phyloP scores from a whole-genome alignment of 92 coral and sea anemone species.

The Epizoanthus stellaris region DNA sequence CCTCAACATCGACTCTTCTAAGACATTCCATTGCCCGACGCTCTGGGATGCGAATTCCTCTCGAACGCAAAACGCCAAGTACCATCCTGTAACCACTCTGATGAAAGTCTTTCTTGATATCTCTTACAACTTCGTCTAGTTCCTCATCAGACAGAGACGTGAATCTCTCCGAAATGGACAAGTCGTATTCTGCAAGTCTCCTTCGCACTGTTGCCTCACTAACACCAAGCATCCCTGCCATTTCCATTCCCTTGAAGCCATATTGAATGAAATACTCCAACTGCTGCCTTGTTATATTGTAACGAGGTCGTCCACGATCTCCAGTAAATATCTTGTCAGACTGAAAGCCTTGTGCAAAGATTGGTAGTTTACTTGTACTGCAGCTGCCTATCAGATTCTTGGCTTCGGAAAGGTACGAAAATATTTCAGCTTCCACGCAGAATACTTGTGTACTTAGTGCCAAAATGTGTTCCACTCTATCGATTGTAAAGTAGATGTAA shows the following conservation, averaged over 20 bases:
- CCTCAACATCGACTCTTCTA: slow-evolving; percentile 36
- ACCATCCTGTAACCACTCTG: slow-evolving; percentile 41
- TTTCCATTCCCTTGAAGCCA: slow-evolving; percentile 36
- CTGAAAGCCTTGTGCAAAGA: too few relatives aligned
- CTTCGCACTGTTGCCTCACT: slow-evolving; percentile 38
- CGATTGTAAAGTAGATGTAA: slow-evolving; percentile 41
- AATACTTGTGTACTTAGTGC: slow-evolving; percentile 45
- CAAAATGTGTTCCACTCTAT: slow-evolving; percentile 51
- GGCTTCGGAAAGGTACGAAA: too few relatives aligned
- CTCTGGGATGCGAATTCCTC: slow-evolving; percentile 42
- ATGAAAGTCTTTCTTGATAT: slow-evolving; percentile 16
- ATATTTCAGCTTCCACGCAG: too few relatives aligned
- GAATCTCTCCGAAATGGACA: slow-evolving; percentile 37
- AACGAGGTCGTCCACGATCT: too few relatives aligned
- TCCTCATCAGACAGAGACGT: slow-evolving; percentile 31
- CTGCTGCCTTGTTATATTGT: too few relatives aligned
- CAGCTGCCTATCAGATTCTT: too few relatives aligned
- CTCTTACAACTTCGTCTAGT: slow-evolving; percentile 36
- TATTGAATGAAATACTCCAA: slow-evolving; percentile 47
- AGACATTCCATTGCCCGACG: slow-evolving; percentile 18
- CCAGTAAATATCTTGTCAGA: too few relatives aligned
- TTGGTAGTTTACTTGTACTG: too few relatives aligned
- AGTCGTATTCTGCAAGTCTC: slow-evolving; percentile 40
- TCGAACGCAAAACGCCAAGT: slow-evolving; percentile 29
- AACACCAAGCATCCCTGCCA: slow-evolving; percentile 44